phyloP scores from a whole-genome alignment of 2,888 invertebrate species.

The Ephialtes manifestator region DNA sequence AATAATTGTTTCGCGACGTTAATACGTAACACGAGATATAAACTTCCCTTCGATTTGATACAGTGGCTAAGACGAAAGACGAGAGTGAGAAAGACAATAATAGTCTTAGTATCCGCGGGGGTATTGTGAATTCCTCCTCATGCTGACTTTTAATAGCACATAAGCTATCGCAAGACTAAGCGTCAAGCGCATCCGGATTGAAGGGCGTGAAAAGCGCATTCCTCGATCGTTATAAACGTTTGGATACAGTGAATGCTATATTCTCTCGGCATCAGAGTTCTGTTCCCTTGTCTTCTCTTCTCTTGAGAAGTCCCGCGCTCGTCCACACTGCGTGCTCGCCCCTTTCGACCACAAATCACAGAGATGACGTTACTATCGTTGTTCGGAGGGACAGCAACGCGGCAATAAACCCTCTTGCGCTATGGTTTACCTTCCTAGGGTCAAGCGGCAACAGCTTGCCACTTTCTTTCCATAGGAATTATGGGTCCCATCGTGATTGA shows the following conservation, averaged over 20 bases:
- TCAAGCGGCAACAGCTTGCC: conserved; percentile 55
- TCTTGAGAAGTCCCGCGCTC: conserved; percentile 52
- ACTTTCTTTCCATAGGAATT: conserved; percentile 35
- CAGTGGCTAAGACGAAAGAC: conserved; percentile 57
- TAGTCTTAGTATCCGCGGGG: conserved; percentile 51
- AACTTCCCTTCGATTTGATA: conserved; percentile 64
- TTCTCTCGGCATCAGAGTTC: conserved; percentile 63
- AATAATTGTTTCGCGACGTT: conserved; percentile 67
- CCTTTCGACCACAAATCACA: conserved; percentile 80
- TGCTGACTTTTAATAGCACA: conserved; percentile 60
- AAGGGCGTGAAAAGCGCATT: conserved; percentile 82
- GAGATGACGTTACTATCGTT: conserved; percentile 80
- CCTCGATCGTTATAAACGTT: conserved; percentile 77
- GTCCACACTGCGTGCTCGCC: conserved; percentile 70
- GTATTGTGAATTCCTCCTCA: conserved; percentile 46
- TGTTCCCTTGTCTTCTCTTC: conserved; percentile 45
- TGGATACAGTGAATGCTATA: conserved; percentile 56
- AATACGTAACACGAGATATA: conserved; percentile 54
- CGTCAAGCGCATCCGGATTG: conserved; percentile 76
- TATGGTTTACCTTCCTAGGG: conserved; percentile 67
- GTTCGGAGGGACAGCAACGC: conserved; percentile 72
- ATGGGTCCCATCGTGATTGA: not conserved
- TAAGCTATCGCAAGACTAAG: conserved; percentile 18
- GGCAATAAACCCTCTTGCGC: conserved; percentile 76
- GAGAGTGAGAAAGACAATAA: conserved; percentile 39